Evolutionary conservation across 2,797 vertebrate genomes (phyloP).

Genomic region (Oreonectes daqikongensis): DNA sequence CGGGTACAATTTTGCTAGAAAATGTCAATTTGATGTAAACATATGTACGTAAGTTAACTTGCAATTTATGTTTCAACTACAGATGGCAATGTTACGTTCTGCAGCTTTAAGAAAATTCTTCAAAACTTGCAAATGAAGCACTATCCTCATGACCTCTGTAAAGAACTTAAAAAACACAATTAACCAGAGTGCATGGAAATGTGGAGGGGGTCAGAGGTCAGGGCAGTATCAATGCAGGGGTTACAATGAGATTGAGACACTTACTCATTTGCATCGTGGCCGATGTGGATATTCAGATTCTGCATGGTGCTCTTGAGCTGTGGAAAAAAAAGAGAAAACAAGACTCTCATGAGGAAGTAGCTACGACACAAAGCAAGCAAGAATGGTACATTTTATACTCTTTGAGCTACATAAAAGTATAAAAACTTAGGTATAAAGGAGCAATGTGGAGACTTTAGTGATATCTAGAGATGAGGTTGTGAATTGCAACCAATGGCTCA

Average conservation of each 20-base stretch:
- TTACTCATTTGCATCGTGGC: slow-evolving; percentile 79
- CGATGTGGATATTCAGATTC: slow-evolving; percentile 72
- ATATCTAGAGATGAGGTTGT: too few relatives aligned
- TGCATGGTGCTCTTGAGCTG: slow-evolving; percentile 85
- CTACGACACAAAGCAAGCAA: neutral
- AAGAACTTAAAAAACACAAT: neutral
- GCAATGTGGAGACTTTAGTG: too few relatives aligned
- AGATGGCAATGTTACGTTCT: too few relatives aligned
- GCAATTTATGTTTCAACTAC: too few relatives aligned
- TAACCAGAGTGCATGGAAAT: neutral
- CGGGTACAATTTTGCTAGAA: too few relatives aligned
- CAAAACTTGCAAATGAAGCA: neutral
- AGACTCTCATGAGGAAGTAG: neutral
- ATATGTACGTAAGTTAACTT: too few relatives aligned
- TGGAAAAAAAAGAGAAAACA: slow-evolving; percentile 30
- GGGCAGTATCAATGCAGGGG: slow-evolving; percentile 8
- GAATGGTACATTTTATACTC: neutral
- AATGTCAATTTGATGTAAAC: too few relatives aligned
- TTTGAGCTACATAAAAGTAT: too few relatives aligned
- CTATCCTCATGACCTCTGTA: neutral
- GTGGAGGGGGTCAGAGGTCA: slow-evolving; percentile 8
- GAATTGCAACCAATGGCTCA: too few relatives aligned
- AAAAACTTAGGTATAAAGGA: too few relatives aligned
- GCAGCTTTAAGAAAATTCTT: neutral
- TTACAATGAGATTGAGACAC: slow-evolving; percentile 61